Base-by-base conservation (phyloP, 2,113 vertebrate genomes). In the Carassius auratus region DNA sequence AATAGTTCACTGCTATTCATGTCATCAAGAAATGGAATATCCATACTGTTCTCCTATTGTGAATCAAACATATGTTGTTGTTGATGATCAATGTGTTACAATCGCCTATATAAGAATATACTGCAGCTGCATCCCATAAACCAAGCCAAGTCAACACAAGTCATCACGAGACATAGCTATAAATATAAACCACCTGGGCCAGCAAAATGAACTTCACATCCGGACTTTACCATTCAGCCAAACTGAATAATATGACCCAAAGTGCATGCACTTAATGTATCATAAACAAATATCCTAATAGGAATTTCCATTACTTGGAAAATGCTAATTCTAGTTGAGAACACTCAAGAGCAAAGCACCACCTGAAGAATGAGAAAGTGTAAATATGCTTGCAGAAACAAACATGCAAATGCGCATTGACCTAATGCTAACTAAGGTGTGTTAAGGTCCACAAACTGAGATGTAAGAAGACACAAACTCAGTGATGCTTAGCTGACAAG, bases 101-200 rank as follows among this genome's bases (percentile, higher is more conserved):
- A 83, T 82, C 74, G 52, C 68, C 79, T 77, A 57, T 61, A 77
- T 48, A 84, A 87, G 76, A 82, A 71, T 86, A 68, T 66, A 74
- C 12, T 38, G 75, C 89, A 90, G 89, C 87, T 90, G 86, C 82
- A 84, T 90, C 85, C 81, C 87, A 66, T 71, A 48, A 84, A 79
- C 75, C 26, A 80, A 83, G 83, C 83, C 86, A 88, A 45, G 69
- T 76, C 64, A 57, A 80, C 23, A 74, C 61, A 83, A 61, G 30
- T 30, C 30, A 30, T 30, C 30, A 61, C 79, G 85, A 69, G 55
- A 88, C 75, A 87, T 52, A 74, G 62, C 57, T 42, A 81, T 76
- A 86, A 86, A 88, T 85, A 83, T 38, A 57, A 90, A 80, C 78
- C 79, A 88, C 76, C 75, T 88, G 87, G 69, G 62, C 86, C 55